These are phyloP conservation scores for Sarcophaga carnaria DNA, from an alignment of 2,888 invertebrate genomes.

Conservation along the genomic window DNA sequence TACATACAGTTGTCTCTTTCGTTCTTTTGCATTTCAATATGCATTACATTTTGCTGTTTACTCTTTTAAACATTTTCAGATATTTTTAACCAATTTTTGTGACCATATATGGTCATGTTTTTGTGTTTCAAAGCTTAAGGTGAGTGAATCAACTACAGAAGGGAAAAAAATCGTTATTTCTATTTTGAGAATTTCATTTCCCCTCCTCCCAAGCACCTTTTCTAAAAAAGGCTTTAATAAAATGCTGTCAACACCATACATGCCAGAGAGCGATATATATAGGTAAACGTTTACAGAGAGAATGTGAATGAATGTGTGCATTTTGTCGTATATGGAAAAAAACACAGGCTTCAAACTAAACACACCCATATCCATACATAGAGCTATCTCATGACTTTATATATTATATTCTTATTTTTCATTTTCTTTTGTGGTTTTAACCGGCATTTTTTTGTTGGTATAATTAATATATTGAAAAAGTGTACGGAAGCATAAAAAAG, in stretches of 20 bases:
- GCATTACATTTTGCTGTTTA: constrained; percentile 7
- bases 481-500: constrained; percentile 68
- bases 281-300: not conserved
- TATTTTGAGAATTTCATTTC: constrained; percentile 62
- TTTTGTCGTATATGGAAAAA: not conserved
- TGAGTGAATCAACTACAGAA: not conserved
- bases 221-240: not conserved
- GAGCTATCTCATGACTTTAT: not conserved
- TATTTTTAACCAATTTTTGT: constrained; percentile 77
- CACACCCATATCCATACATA: constrained; percentile 60
- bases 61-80: constrained; percentile 10
- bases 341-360: constrained; percentile 3
- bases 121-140: constrained; percentile 72
- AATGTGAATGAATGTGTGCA: constrained; percentile 3
- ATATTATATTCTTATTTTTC: not conserved
- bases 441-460: constrained; percentile 68
- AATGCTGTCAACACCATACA: not conserved
- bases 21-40: not conserved
- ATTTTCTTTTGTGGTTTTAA: constrained; percentile 26
- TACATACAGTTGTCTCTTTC: constrained; percentile 50
- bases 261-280: not conserved
- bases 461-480: constrained; percentile 19
- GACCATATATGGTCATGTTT: constrained; percentile 82
- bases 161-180: constrained; percentile 61
- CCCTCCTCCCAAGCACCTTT: constrained; percentile 34